Evolutionary conservation across 1,140 invertebrate species (phyloP).

Genomic region (Drosophila obscura): DNA sequence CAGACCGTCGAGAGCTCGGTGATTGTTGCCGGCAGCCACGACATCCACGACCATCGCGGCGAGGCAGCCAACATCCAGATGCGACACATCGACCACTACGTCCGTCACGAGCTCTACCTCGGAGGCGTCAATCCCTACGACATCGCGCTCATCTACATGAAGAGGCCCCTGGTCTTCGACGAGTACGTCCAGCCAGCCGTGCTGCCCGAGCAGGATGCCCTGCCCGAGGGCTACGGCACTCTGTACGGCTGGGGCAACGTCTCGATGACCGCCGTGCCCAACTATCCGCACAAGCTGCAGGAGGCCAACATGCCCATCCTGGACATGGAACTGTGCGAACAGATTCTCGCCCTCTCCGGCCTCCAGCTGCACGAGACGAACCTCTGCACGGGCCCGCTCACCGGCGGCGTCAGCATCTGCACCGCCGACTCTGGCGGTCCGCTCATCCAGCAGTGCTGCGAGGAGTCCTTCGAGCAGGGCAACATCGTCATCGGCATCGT

Average conservation of each 20-base stretch:
- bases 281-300: slow-evolving; percentile 84
- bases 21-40: slow-evolving; percentile 78
- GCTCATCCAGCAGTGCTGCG: slow-evolving; percentile 65
- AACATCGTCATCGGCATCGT: slow-evolving; percentile 80
- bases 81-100: slow-evolving; percentile 73
- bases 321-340: slow-evolving; percentile 77
- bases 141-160: slow-evolving; percentile 85
- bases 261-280: slow-evolving; percentile 80
- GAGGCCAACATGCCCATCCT: slow-evolving; percentile 84
- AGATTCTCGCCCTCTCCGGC: slow-evolving; percentile 67
- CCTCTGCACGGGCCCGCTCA: slow-evolving; percentile 85
- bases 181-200: slow-evolving; percentile 83
- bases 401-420: slow-evolving; percentile 84
- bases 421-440: slow-evolving; percentile 85
- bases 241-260: slow-evolving; percentile 85
- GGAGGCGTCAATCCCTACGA: slow-evolving; percentile 85
- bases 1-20: slow-evolving; percentile 69
- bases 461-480: slow-evolving; percentile 48
- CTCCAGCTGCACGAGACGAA: slow-evolving; percentile 84
- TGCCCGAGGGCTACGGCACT: slow-evolving; percentile 84
- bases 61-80: slow-evolving; percentile 65
- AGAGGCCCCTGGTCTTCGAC: slow-evolving; percentile 73
- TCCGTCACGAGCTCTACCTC: slow-evolving; percentile 72
- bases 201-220: slow-evolving; percentile 83
- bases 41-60: slow-evolving; percentile 59